Base-by-base conservation (phyloP, 2,797 vertebrate species). In the Chloroceryle amazona region DNA sequence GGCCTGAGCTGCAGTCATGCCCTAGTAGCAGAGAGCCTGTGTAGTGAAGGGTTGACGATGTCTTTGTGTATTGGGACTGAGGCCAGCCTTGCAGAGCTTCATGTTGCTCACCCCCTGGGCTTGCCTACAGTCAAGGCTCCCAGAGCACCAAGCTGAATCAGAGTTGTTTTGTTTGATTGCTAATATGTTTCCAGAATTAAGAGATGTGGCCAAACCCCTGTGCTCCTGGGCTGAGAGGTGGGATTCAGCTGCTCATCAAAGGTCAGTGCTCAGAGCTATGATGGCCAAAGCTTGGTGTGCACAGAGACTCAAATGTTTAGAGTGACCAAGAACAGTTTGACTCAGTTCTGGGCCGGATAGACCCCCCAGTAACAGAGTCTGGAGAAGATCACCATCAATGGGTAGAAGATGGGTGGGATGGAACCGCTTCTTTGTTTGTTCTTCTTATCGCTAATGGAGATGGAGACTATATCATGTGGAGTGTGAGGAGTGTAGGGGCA, bases 71-170 rank as follows among this genome's bases (percentile, higher is more conserved):
- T 19, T 72, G 54, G 39, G n/a, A 47, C 78, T n/a, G 22, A 18
- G 57, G 13, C 17, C 29, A 57, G 25, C 29, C 4, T 9, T 21
- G 22, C 78, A 79, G 63, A 73, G 29, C 42, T 55, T 39, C 33
- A 6, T 0, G 0, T 11, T 28, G 60, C 11, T 70, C 21, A 28
- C 3, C n/a, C n/a, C 31, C 20, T 29, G 73, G 39, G 14, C 14
- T n/a, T 61, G 28, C 51, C 4, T 31, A 29, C 52, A 78, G 13
- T 23, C 39, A 28, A 13, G 22, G 29, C 29, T 81, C 35, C 31
- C 41, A 41, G 42, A 25, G 14, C 81, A 16, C 10, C 11, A 28
- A 73, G 20, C 0, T 1, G 4, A 46, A 23, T 49, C 19, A 0
- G 5, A 2, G 0, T 68, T 25, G 14, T 70, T 51, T 26, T 29